Evolutionary conservation across 1,140 invertebrate genomes (phyloP), one percentile per base, ranked within the genome.

Genomic region (Bradynema listronoti): DNA sequence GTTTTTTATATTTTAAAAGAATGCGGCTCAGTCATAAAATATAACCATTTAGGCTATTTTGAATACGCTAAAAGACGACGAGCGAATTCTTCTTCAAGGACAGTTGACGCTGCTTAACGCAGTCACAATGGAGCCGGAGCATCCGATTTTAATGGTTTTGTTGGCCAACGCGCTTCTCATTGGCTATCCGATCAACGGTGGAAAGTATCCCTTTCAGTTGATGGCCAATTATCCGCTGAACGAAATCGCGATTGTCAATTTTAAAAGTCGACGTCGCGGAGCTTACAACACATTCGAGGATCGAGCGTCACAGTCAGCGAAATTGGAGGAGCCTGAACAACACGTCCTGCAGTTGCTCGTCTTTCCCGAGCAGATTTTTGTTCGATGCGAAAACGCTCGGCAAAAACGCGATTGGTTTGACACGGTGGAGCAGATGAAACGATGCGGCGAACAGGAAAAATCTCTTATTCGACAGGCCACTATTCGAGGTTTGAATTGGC

Each of bases 161-260:
- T 36, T 76, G 14, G 55, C 65, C 5, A 70, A 78, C 52, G 46
- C 46, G 27, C 47, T 76, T 6, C 59, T 76, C 1, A 69, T 76
- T 46, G 75, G 63, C n/a, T 41, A 49, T 34, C 64, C 47, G 11
- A 19, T 39, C 25, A 24, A 47, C 29, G 30, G 52, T 7, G 29
- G 7, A 25, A 71, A 47, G 41, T 67, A 30, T 32, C 84, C 87
- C 64, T 90, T 91, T 73, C 87, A 89, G 79, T 90, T 91, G 81
- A 86, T 92, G 79, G 85, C 85, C 4, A 84, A 88, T 69, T 94
- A 95, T 78, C 88, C 92, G 69, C 82, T 96, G 1, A 89, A 89
- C 74, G 90, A 85, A 77, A 80, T 97, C 60, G 91, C 91, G 29
- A 87, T 94, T 19, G 91, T 98, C 0, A 97, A 97, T 82, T 89